Conservation (phyloP, 1,140 invertebrate genomes). For the Pseudomyrmex gracilis region DNA sequence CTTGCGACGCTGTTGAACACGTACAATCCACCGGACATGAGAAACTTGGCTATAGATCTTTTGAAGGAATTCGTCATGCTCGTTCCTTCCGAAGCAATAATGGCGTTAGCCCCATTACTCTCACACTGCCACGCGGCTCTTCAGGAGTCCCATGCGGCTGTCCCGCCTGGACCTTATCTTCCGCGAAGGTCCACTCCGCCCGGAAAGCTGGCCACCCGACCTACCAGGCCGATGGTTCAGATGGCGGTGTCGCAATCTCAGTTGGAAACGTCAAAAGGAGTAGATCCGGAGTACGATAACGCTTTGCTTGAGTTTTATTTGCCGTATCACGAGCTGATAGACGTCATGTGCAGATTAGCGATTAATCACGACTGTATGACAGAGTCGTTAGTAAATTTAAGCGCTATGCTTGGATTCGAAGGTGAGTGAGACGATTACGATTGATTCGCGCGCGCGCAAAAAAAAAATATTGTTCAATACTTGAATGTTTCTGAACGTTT, state of each 20-base stretch:
- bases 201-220: slow-evolving; percentile 87
- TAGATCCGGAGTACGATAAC: slow-evolving; percentile 92
- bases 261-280: slow-evolving; percentile 89
- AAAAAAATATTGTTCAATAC: background rate
- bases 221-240: slow-evolving; percentile 93
- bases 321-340: slow-evolving; percentile 94
- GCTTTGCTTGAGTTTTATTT: slow-evolving; percentile 92
- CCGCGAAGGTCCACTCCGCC: slow-evolving; percentile 88
- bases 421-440: slow-evolving; percentile 79
- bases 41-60: slow-evolving; percentile 92
- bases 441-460: background rate
- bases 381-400: slow-evolving; percentile 92
- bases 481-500: slow-evolving; percentile 52
- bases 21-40: slow-evolving; percentile 94
- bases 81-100: slow-evolving; percentile 92
- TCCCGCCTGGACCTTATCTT: slow-evolving; percentile 90
- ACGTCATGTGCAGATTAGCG: slow-evolving; percentile 95
- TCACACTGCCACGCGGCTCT: slow-evolving; percentile 93
- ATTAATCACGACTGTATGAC: slow-evolving; percentile 93
- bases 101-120: slow-evolving; percentile 93
- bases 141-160: slow-evolving; percentile 91
- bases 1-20: slow-evolving; percentile 95
- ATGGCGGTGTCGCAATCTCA: slow-evolving; percentile 93
- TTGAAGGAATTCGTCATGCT: slow-evolving; percentile 94
- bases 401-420: slow-evolving; percentile 95